Evolutionary conservation across 2,888 invertebrate genomes (phyloP), one percentile per base, ranked within the genome.

Genomic region (Yponomeuta cagnagella): DNA sequence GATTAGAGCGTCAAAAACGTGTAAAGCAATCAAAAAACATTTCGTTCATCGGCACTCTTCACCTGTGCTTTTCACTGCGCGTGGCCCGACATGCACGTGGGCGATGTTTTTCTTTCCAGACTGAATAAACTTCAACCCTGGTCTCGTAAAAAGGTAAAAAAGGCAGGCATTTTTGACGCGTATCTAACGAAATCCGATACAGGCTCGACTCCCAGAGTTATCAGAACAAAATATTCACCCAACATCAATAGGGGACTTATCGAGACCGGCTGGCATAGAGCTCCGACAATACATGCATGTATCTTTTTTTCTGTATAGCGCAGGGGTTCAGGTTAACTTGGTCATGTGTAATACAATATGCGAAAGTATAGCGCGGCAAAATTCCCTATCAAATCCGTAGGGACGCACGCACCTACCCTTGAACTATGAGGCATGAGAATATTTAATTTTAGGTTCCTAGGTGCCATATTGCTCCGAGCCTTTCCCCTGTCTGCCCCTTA

Each of bases 351-450:
- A 65, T 30, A 65, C 65, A 65, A 65, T 65, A 65, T 65, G 65
- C 33, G 23, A 30, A 65, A 33, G 30, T 31, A 65, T 33, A 30
- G 65, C 33, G 31, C 5, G 65, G 23, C 23, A 10, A 65, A 65
- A 65, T 65, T 65, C 65, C 65, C 65, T 65, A 65, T 65, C 65
- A 65, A 65, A 65, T 65, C 65, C 65, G 65, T 65, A 31, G 65
- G 65, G 65, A 65, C 30, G 9, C 31, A 23, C 12, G 12, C 30
- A 33, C 63, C 63, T 23, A 23, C 10, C 3, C 65, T 65, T 30
- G 65, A 65, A 65, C 33, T 65, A 65, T 12, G 65, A 65, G n/a
- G 65, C 33, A 4, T 15, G 33, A 33, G 65, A 65, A 65, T 65
- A 65, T 65, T 65, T 65, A 65, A 65, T 65, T 65, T 65, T 65